Base-by-base conservation (phyloP, 2,797 vertebrate genomes). In the Molossus molossus region DNA sequence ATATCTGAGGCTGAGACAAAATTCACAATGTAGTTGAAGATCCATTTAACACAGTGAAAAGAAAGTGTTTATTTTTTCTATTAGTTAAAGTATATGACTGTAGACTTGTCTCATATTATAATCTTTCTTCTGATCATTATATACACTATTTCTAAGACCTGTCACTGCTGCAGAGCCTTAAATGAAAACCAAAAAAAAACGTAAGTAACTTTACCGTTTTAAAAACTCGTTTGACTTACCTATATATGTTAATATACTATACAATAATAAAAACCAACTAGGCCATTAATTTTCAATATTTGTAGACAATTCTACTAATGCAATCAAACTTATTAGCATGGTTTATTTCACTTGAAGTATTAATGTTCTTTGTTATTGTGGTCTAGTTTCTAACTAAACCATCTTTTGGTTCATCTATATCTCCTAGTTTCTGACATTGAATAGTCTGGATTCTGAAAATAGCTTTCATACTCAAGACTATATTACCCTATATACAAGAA, bases 381-480 rank as follows among this genome's bases (percentile, higher is more conserved):
- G 57, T 73, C 25, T 83, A 86, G 9, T 81, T 89, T 90, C 76
- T 89, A 91, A 84, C 1, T 20, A 33, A 83, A 5, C 33, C 77
- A 81, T 77, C 45, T 90, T 87, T 33, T 10, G 40, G n/a, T 48
- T 90, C 27, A 60, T 57, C 17, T 72, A 57, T 5, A 21, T 33
- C 9, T 91, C 9, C 60, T 4, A 72, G 27, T 87, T 95, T 83
- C 72, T 91, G 29, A 10, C 81, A 18, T 33, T 93, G 21, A 86
- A 64, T 69, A 62, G 73, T 92, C 58, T 87, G 37, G 12, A 89
- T 86, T 95, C 95, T 58, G 13, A 93, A 97, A 94, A 79, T 58
- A 95, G 10, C 9, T 64, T 29, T 93, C 37, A 73, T 9, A 87
- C n/a, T 92, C 50, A 85, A 89, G 23, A 58, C 85, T 94, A 48